These are phyloP conservation scores for Olivierus martensii DNA, from an alignment of 1,140 invertebrate species.

Conservation along the genomic window DNA sequence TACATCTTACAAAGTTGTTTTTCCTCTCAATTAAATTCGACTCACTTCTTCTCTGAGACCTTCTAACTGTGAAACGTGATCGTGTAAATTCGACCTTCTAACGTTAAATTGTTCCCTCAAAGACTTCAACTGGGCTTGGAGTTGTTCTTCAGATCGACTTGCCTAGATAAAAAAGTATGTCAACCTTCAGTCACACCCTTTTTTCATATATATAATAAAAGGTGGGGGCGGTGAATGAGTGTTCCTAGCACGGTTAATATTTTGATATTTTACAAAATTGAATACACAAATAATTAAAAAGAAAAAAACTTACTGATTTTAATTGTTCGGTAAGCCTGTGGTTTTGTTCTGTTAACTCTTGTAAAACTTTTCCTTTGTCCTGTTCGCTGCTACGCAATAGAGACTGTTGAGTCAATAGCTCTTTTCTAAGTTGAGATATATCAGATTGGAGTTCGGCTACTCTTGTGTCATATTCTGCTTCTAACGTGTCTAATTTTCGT, in stretches of 20 bases:
- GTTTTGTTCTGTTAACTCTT: conserved; percentile 80
- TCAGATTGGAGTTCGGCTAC: conserved; percentile 75
- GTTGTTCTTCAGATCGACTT: conserved; percentile 59
- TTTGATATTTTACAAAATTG: too few relatives aligned
- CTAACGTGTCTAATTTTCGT: conserved; percentile 62
- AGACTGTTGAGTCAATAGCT: conserved; percentile 44
- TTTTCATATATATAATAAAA: too few relatives aligned
- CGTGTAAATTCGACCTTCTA: conserved; percentile 58
- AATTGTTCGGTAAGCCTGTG: conserved; percentile 71
- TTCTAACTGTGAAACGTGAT: conserved; percentile 77
- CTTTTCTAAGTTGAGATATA: conserved; percentile 49
- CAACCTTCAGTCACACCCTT: too few relatives aligned
- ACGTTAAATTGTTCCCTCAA: conserved; percentile 64
- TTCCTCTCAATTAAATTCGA: neutral
- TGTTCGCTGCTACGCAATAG: conserved; percentile 54
- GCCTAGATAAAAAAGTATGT: conserved; percentile 30
- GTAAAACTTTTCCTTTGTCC: conserved; percentile 60
- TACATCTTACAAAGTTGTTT: too few relatives aligned
- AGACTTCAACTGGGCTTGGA: conserved; percentile 60
- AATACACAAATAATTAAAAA: too few relatives aligned
- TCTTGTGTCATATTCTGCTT: conserved; percentile 78
- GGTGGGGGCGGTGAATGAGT: too few relatives aligned
- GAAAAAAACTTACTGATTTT: conserved; percentile 45
- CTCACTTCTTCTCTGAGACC: conserved; percentile 67
- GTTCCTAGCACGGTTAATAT: neutral